Evolutionary conservation across 2,113 vertebrate species (phyloP), one percentile per base, ranked within the genome.

Genomic region (Cyprinus carpio): DNA sequence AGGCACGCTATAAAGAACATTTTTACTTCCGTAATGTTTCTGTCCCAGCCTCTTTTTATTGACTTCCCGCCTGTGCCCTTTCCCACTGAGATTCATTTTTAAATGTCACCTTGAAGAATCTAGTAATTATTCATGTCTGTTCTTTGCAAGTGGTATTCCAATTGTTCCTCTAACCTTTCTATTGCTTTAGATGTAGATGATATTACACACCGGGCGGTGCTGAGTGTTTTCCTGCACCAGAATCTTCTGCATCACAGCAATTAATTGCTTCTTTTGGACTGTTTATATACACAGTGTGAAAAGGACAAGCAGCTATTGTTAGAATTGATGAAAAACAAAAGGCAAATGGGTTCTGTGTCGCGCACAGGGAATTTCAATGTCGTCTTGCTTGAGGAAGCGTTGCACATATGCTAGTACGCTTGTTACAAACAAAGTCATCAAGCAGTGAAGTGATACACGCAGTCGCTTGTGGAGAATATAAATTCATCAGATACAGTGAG

Each of bases 51-150:
- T 74, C 77, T 76, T 83, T 82, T 84, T 77, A 86, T 88, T 86
- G 85, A 86, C 85, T 84, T 79, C 75, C 58, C 82, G 29, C 71
- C 76, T 51, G 75, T 54, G 67, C 85, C 78, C 81, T 87, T 84
- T 84, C 62, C 71, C 77, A 83, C 54, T 85, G 81, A 84, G 85
- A 87, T 87, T 91, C 43, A 88, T 85, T 89, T 87, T 86, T 86
- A 88, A 88, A 91, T 90, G 87, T 90, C 86, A 91, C 85, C 89
- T 90, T 91, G 85, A 88, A 84, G 87, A 87, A 84, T 86, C 43
- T 40, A 87, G 87, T 89, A 87, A 90, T 88, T 90, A 87, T 88
- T 90, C 87, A 90, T 81, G 79, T 88, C 87, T 84, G 77, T 88
- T 84, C 85, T 64, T 81, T 83, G 65, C 83, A 77, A 85, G 82